Base-by-base conservation (phyloP, 2,797 vertebrate species). In the Xyrichtys novacula region DNA sequence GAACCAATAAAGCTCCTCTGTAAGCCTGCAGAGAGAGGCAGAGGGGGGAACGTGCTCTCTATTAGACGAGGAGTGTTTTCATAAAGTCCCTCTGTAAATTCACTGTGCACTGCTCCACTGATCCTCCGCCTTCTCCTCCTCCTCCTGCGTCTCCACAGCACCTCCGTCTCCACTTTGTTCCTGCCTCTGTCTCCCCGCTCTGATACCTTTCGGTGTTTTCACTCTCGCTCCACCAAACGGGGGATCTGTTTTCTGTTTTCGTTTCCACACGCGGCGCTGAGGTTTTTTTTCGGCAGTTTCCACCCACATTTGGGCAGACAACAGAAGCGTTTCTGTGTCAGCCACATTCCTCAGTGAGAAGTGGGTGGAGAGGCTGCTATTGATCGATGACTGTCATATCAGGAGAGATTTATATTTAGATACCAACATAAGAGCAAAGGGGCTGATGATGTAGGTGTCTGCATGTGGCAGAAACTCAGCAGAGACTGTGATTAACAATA, bases 1-100 rank as follows among this genome's bases (percentile, higher is more conserved):
- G 80, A 90, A 88, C 84, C 77, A 88, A 83, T 88, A 83, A 89
- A 88, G 54, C 46, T 6, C 44, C 53, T 61, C 54, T 53, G 40
- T 62, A 56, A 70, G 76, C 71, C 79, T 76, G 66, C 57, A 70
- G 74, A 61, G 65, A 62, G 58, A 67, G 50, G 65, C 55, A 52
- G 63, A 67, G 68, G 60, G 56, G 46, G 46, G 56, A 70, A 42
- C 11, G 1, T 31, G 56, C 53, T 81, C 82, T 81, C 88, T 83
- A 89, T 90, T 88, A 85, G 80, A 86, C 65, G 55, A 62, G 68
- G 78, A 58, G 44, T 38, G 59, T 74, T 73, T 69, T 52, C 63
- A 71, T 71, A 63, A 20, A 78, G 71, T 78, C 80, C 53, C 77
- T 69, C 38, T 34, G 53, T 69, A 46, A 65, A 74, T 78, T 72